Percentiles rank a stretch among this genome's conserved stretches.
Evolutionary conservation across 35 echinoderm and acorn worm genomes (phyloP).

Genomic region (Hemicentrotus pulcherrimus): DNA sequence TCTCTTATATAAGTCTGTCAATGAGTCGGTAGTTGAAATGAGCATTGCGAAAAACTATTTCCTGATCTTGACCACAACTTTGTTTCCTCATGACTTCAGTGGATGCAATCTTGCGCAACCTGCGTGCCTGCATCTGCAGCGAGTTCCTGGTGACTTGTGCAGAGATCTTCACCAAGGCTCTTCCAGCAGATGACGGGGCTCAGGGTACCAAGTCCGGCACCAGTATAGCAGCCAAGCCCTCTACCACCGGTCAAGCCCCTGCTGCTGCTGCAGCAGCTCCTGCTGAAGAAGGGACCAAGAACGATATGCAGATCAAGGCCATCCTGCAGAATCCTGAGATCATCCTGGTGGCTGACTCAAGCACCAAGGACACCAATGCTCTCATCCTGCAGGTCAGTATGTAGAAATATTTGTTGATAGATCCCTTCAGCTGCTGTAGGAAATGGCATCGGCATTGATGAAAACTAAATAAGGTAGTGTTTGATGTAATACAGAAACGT

Average conservation of each 20-base stretch:
- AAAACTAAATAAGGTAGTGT: too few species aligned
- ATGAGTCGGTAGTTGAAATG: too few species aligned
- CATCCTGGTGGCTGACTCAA: constrained; percentile 85
- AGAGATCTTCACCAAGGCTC: constrained; percentile 91
- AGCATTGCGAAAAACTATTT: too few species aligned
- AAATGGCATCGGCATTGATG: too few species aligned
- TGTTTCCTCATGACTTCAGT: constrained; percentile 48
- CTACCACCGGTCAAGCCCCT: neutral
- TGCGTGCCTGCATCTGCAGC: constrained; percentile 84
- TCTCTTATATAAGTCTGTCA: too few species aligned
- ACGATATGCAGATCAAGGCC: constrained; percentile 72
- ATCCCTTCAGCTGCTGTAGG: neutral
- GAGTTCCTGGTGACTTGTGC: constrained; percentile 93
- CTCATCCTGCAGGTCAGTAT: constrained; percentile 76
- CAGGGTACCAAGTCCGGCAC: constrained; percentile 47
- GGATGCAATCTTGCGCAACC: constrained; percentile 72
- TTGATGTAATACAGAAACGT: too few species aligned
- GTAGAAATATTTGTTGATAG: neutral
- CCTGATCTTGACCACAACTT: too few species aligned
- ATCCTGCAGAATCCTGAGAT: constrained; percentile 87
- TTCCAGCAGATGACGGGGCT: constrained; percentile 56
- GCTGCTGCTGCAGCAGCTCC: neutral
- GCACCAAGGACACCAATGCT: constrained; percentile 83
- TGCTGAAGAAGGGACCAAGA: constrained; percentile 41
- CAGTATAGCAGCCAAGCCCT: constrained; percentile 17